Conservation (phyloP, 1,140 invertebrate species). For the Acromyrmex echinatior region DNA sequence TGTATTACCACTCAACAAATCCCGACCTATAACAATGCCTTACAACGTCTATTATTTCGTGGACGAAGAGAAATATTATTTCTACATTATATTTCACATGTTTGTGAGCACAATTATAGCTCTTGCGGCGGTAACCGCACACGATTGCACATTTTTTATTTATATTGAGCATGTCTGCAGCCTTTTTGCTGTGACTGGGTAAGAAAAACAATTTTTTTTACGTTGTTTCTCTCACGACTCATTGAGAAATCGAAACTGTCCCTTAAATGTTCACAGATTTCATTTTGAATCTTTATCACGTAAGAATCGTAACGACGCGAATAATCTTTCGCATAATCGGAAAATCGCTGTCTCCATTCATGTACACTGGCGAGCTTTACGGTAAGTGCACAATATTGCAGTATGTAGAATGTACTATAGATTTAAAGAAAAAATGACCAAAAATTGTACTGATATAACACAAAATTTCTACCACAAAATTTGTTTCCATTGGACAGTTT, state of each 20-base stretch:
- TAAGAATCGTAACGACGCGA: not conserved
- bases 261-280: conserved; percentile 17
- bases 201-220: conserved; percentile 1
- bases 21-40: conserved; percentile 4
- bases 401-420: not conserved
- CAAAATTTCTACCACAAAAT: too few relatives aligned
- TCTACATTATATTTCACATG: not conserved
- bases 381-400: not conserved
- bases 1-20: conserved; percentile 35
- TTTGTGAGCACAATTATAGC: too few relatives aligned
- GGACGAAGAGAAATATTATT: conserved; percentile 32
- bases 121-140: not conserved
- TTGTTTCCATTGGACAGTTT: not conserved
- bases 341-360: conserved; percentile 21
- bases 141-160: conserved; percentile 7
- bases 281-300: not conserved
- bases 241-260: not conserved
- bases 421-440: not conserved
- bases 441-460: not conserved
- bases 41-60: conserved; percentile 20
- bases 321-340: not conserved
- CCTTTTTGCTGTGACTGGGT: conserved; percentile 44
- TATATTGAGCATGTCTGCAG: conserved; percentile 51
- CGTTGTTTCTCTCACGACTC: not conserved
- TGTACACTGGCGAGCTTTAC: conserved; percentile 22